Evolutionary conservation across 2,113 vertebrate species (phyloP).

Genomic region (Sciurus niger): DNA sequence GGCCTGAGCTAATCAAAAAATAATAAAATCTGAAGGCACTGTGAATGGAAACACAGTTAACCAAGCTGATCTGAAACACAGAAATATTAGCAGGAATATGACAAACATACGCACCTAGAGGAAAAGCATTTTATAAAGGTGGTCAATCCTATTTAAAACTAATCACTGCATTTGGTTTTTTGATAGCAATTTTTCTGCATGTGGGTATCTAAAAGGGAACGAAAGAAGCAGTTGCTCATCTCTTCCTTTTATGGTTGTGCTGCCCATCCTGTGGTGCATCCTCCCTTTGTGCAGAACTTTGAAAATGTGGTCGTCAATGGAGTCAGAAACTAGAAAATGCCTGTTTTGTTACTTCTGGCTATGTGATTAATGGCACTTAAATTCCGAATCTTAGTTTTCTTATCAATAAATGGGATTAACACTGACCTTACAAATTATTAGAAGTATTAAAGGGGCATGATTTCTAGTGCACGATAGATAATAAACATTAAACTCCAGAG

Average conservation of each 20-base stretch:
- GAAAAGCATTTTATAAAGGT: slow-evolving; percentile 14
- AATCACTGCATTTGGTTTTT: not conserved
- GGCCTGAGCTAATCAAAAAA: slow-evolving; percentile 81
- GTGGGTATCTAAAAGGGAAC: slow-evolving; percentile 57
- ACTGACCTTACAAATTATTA: not conserved
- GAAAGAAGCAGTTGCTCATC: not conserved
- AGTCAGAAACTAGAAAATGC: not conserved
- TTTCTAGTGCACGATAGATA: not conserved
- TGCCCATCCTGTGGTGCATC: not conserved
- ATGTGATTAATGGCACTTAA: slow-evolving; percentile 2
- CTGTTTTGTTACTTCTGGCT: not conserved
- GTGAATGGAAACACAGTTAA: slow-evolving; percentile 68
- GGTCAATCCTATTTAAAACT: slow-evolving; percentile 66
- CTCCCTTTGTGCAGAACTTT: slow-evolving; percentile 9
- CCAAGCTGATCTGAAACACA: slow-evolving; percentile 58
- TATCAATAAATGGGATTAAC: not conserved
- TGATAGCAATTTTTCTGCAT: not conserved
- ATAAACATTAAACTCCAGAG: not conserved
- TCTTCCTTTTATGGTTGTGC: not conserved
- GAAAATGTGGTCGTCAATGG: not conserved
- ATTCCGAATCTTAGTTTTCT: slow-evolving; percentile 46
- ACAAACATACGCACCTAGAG: slow-evolving; percentile 6
- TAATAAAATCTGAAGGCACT: slow-evolving; percentile 58
- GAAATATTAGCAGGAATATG: not conserved
- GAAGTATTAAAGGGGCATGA: not conserved